Base-by-base conservation (phyloP, 1,140 invertebrate genomes). In the Homarus americanus region DNA sequence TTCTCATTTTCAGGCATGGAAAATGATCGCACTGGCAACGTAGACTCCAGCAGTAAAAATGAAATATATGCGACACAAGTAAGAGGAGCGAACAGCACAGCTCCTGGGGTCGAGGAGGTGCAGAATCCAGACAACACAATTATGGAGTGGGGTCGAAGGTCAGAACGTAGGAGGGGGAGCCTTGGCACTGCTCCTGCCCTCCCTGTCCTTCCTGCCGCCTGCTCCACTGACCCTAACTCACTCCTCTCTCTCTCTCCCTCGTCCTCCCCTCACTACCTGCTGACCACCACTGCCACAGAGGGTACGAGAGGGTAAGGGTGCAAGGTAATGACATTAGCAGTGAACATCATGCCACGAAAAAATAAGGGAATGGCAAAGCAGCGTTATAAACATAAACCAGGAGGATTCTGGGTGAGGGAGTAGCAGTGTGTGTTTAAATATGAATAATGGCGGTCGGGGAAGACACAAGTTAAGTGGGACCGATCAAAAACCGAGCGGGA, bases 401-500 rank as follows among this genome's bases (percentile, higher is more conserved):
- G 63, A 32, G 63, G 32, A 10, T 53, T n/a, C 58, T 36, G 82
- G 44, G 78, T 72, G 83, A 86, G 83, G 40, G 58, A 80, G 82
- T 76, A 91, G 75, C 87, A 76, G 79, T 72, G 75, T 80, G 79
- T 80, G 53, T 80, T 88, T 53, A 88, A 88, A 88, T 88, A 80
- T 88, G 86, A 88, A 80, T 88, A 72, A 88, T 79, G 86, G 78
- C 76, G 73, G 72, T 79, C 73, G 86, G 76, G 72, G 80, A 90
- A 90, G 89, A 78, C 86, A 88, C 86, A 88, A 88, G 86, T 88
- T 88, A 88, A 88, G 86, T 85, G 82, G 76, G 83, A 86, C 82
- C 89, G 89, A 91, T 85, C 89, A 85, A 91, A 91, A 91, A 75
- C 89, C 75, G 76, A 24, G 53, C 76, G 86, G 76, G 73, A 53